A percentile compares a stretch with the other conserved stretches of the same genome.
These are phyloP conservation scores for Drosophila kepulauana DNA, from an alignment of 1,140 invertebrate genomes.

Conservation along the genomic window DNA sequence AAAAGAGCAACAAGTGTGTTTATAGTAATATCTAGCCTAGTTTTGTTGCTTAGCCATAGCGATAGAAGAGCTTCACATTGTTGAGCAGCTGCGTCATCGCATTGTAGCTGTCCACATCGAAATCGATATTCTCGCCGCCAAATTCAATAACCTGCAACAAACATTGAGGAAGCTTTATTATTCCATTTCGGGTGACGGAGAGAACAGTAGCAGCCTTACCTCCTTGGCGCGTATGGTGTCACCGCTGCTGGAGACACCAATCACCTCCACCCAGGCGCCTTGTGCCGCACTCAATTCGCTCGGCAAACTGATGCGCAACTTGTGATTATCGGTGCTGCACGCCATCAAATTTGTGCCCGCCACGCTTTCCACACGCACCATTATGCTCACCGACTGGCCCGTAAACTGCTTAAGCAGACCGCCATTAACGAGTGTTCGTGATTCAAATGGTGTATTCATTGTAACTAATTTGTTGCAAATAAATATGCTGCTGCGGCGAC, in stretches of 20 bases:
- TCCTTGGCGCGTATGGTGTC: constrained; percentile 59
- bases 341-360: constrained; percentile 63
- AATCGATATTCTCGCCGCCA: constrained; percentile 69
- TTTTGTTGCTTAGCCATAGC: constrained; percentile 37
- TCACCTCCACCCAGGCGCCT: constrained; percentile 77
- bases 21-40: neutral
- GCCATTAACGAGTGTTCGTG: constrained; percentile 69
- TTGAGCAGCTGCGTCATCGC: constrained; percentile 71
- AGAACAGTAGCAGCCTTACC: constrained; percentile 3
- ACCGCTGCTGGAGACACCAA: constrained; percentile 61
- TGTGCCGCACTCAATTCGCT: constrained; percentile 41
- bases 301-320: constrained; percentile 63
- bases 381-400: constrained; percentile 72
- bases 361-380: constrained; percentile 71
- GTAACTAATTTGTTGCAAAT: neutral
- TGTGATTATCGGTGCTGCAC: constrained; percentile 70
- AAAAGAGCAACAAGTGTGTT: neutral
- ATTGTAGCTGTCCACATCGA: constrained; percentile 78
- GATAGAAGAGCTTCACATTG: constrained; percentile 76
- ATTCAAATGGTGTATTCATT: constrained; percentile 57
- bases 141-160: constrained; percentile 70
- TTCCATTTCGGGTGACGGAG: too few relatives aligned
- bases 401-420: constrained; percentile 69
- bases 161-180: neutral
- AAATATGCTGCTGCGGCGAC: neutral